Evolutionary conservation across 2,113 vertebrate species (phyloP).

Genomic region (Dicentrarchus labrax): DNA sequence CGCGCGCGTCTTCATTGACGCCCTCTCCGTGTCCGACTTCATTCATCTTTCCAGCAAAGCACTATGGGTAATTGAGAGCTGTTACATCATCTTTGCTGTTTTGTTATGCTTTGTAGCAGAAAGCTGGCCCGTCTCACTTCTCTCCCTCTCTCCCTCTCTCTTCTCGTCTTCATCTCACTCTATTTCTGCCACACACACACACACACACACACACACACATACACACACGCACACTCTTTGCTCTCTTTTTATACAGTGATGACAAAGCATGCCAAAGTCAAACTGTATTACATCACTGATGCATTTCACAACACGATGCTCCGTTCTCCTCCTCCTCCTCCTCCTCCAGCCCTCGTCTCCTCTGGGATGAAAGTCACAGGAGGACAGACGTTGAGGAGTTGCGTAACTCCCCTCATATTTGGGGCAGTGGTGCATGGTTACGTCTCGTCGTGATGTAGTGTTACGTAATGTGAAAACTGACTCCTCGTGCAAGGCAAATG

Average conservation of each 20-base stretch:
- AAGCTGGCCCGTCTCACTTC: slow-evolving; percentile 35
- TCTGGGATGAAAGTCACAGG: slow-evolving; percentile 45
- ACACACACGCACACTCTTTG: slow-evolving; percentile 1
- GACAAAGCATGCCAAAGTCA: slow-evolving; percentile 57
- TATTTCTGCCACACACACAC: slow-evolving; percentile 16
- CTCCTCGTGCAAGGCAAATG: neutral
- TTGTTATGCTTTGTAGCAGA: slow-evolving; percentile 56
- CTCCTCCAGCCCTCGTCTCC: slow-evolving; percentile 4
- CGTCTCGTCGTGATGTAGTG: neutral
- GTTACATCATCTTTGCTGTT: slow-evolving; percentile 67
- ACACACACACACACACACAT: slow-evolving; percentile 16
- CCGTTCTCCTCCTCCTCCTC: slow-evolving; percentile 5
- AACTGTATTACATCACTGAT: slow-evolving; percentile 55
- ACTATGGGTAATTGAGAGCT: slow-evolving; percentile 68
- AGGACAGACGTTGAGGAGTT: slow-evolving; percentile 52
- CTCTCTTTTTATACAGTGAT: slow-evolving; percentile 14
- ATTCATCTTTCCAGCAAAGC: slow-evolving; percentile 80
- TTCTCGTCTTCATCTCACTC: slow-evolving; percentile 31
- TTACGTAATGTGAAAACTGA: neutral
- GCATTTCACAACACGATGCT: slow-evolving; percentile 14
- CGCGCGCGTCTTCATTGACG: slow-evolving; percentile 63
- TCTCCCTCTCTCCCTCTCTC: too few species aligned
- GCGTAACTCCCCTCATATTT: slow-evolving; percentile 50
- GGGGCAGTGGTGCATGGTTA: slow-evolving; percentile 44
- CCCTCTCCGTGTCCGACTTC: slow-evolving; percentile 61